phyloP scores from a whole-genome alignment of 2,113 vertebrate genomes.

The Pseudopipra pipra region DNA sequence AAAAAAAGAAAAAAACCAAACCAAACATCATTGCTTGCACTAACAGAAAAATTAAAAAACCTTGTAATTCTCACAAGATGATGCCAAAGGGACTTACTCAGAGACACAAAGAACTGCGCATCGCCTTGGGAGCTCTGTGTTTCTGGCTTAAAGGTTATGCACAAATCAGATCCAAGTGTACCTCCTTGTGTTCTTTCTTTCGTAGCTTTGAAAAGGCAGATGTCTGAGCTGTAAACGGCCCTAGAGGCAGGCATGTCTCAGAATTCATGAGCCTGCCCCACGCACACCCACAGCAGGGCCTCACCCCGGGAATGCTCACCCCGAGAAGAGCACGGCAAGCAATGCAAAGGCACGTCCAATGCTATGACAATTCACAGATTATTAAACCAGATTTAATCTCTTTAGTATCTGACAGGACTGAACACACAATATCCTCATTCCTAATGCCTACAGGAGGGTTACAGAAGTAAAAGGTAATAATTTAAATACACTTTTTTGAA shows the following conservation, averaged over 20 bases:
- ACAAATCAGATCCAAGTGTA: neutral
- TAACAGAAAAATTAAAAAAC: constrained; percentile 2
- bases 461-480: neutral
- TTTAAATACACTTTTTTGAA: neutral
- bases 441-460: neutral
- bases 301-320: neutral
- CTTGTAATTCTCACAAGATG: constrained; percentile 12
- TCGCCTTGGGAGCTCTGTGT: neutral
- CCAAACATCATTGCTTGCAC: neutral
- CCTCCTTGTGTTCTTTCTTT: neutral
- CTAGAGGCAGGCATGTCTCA: accelerated
- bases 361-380: neutral
- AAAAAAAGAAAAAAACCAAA: neutral
- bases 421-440: neutral
- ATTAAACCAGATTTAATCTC: neutral
- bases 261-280: accelerated
- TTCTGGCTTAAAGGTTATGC: constrained; percentile 7
- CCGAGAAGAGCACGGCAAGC: accelerated
- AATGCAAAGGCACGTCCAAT: neutral
- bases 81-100: neutral
- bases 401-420: neutral
- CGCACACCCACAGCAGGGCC: accelerated
- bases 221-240: neutral
- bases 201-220: neutral
- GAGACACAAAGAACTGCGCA: neutral